Base-by-base conservation (phyloP, 2,797 vertebrate genomes). In the Phoebastria nigripes region DNA sequence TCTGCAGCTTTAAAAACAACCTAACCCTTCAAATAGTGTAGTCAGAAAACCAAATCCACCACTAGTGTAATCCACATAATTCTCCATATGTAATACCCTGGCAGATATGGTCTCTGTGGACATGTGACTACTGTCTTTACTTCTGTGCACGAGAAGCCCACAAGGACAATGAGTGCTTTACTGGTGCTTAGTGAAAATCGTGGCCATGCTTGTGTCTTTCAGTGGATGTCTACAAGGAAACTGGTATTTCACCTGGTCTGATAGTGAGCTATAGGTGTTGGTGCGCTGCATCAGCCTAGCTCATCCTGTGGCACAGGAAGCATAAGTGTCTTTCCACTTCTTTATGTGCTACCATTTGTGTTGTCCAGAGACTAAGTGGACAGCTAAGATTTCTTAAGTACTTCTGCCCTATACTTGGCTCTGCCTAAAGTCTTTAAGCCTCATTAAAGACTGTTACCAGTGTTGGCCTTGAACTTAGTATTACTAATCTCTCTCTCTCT, bases 1-100 rank as follows among this genome's bases (percentile, higher is more conserved):
- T 52, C 76, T 82, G 63, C 54, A 86, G 39, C 79, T 85, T 96
- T 87, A 77, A 89, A 96, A 79, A 42, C 72, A 79, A 82, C 51
- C 54, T 83, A 80, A 76, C 69, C 59, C 69, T 3, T 2, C 25
- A 88, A 92, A 79, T 61, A 35, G 12, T 42, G 20, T 16, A 70
- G 55, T 61, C 26, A 78, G 90, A 78, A 72, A 73, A 39, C 18
- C 65, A 82, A 70, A 77, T 79, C 89, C 29, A 67, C 58, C 18
- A 20, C 33, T 80, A 44, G 44, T 8, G 29, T 44, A 54, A 73
- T 39, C 31, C 49, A 42, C 3, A 15, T 67, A 25, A 52, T 35
- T 91, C 54, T 66, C 31, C 26, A 31, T 22, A 7, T 15, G 18
- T 16, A 41, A 29, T 80, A 49, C 14, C 46, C 12, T 41, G 41